A percentile compares a stretch with the other conserved stretches of the same genome.
Conservation (phyloP, 2,113 vertebrate species). For the Cynopterus brachyotis region DNA sequence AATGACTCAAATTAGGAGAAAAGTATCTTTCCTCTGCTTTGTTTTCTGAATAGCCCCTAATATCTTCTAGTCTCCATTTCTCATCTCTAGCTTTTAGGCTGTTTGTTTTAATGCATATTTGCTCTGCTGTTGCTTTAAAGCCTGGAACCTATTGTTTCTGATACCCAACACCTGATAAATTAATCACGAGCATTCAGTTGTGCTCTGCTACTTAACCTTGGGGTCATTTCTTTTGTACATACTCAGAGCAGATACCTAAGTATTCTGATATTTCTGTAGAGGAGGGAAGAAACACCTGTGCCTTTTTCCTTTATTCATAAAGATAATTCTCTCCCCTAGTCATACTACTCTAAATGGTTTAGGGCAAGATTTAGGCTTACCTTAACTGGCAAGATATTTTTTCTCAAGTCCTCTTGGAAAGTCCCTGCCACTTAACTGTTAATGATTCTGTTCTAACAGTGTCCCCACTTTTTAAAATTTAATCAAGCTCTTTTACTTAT, state of each 20-base stretch:
- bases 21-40: background rate
- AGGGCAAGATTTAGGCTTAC: background rate
- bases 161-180: background rate
- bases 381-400: background rate
- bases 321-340: background rate
- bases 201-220: rapidly evolving
- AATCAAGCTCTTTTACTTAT: background rate
- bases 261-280: background rate
- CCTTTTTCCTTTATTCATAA: background rate
- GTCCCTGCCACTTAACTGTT: background rate
- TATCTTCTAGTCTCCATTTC: background rate
- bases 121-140: background rate
- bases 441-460: background rate
- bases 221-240: background rate
- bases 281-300: background rate
- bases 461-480: background rate
- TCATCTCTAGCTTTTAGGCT: background rate
- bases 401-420: background rate
- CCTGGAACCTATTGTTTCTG: background rate
- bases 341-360: background rate
- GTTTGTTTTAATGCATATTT: background rate
- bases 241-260: background rate
- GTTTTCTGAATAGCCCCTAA: background rate
- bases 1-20: constrained; percentile 5
- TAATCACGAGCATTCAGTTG: background rate